A percentile compares a stretch with the other conserved stretches of the same genome.
phyloP scores from a whole-genome alignment of 2,113 vertebrate genomes.

The Dipodomys stephensi region DNA sequence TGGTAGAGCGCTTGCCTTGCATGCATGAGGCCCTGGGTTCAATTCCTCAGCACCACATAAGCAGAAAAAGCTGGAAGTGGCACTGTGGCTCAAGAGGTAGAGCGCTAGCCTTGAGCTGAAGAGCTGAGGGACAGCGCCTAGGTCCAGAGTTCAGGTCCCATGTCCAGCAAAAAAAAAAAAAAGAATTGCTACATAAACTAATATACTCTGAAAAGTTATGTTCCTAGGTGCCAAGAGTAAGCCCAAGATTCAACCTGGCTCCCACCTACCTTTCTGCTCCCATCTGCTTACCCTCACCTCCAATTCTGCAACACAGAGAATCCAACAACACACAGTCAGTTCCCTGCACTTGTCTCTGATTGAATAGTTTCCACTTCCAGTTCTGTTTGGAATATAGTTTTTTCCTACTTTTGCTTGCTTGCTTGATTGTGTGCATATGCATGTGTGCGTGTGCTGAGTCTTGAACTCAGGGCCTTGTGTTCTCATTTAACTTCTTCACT shows the following conservation, averaged over 20 bases:
- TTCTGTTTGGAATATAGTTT: conserved; percentile 42
- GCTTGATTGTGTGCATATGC: background rate
- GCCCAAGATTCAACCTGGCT: background rate
- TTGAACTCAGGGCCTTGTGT: no score
- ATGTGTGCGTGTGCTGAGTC: no score
- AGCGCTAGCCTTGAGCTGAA: no score
- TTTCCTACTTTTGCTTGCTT: background rate
- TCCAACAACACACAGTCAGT: background rate
- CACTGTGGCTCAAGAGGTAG: no score
- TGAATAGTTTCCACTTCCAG: background rate
- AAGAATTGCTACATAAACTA: conserved; percentile 4
- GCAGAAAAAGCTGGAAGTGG: no score
- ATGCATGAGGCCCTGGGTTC: no score
- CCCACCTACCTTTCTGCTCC: background rate
- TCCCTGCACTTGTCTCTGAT: background rate
- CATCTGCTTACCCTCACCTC: background rate
- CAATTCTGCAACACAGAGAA: background rate
- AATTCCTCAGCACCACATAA: no score
- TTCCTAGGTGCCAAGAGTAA: conserved; percentile 4
- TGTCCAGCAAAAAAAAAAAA: no score
- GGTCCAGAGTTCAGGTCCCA: no score
- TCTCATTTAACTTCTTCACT: no score
- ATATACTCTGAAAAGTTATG: conserved; percentile 5
- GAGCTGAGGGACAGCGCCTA: no score
- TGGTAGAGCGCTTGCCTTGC: no score